Conservation (phyloP, 2,888 invertebrate species). For the Apotomis betuletana region DNA sequence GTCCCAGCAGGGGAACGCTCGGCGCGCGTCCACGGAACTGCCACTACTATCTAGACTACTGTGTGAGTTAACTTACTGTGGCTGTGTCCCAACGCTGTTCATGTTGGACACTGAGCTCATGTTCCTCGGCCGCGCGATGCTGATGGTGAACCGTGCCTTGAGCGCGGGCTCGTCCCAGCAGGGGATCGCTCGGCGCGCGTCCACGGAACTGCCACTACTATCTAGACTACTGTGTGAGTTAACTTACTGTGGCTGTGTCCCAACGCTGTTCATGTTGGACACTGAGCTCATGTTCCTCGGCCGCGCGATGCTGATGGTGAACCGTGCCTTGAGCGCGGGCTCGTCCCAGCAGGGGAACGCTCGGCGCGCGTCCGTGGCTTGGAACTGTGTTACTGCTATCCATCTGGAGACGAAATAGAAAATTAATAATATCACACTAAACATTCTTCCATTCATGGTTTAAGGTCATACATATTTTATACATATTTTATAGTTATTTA, state of each 20-base stretch:
- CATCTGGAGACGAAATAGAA: conserved; percentile 80
- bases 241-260: conserved; percentile 80
- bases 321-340: conserved; percentile 91
- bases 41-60: too few species aligned
- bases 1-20: conserved; percentile 95
- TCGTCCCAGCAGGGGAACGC: conserved; percentile 96
- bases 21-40: too few species aligned
- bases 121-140: conserved; percentile 87
- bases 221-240: too few species aligned
- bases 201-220: conserved; percentile 77
- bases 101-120: conserved; percentile 92
- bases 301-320: conserved; percentile 90
- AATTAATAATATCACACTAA: background rate
- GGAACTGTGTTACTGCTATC: conserved; percentile 92
- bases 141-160: conserved; percentile 91
- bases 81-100: conserved; percentile 80
- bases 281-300: conserved; percentile 88
- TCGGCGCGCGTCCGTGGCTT: conserved; percentile 90
- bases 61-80: conserved; percentile 74
- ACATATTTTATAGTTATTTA: too few species aligned
- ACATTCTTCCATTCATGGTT: too few species aligned
- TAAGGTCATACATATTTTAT: too few species aligned
- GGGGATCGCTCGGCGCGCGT: conserved; percentile 91
- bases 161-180: conserved; percentile 94
- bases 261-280: conserved; percentile 89